Evolutionary conservation across 2,888 invertebrate species (phyloP).

Genomic region (Hydroisotoma schaefferi): DNA sequence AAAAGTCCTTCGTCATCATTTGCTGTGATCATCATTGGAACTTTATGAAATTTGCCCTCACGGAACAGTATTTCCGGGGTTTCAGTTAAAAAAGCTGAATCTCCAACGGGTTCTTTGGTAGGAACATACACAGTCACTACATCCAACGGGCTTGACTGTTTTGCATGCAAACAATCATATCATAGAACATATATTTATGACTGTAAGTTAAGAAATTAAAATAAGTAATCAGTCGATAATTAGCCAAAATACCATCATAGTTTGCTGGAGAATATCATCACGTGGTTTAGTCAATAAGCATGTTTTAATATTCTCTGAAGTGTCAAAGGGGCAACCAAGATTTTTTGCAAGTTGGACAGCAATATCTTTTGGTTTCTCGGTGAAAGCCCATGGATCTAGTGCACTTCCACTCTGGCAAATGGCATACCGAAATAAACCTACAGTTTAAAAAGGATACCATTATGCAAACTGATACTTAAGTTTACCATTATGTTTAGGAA

Average conservation of each 20-base stretch:
- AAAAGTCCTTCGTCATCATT: slow-evolving; percentile 26
- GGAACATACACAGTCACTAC: slow-evolving; percentile 17
- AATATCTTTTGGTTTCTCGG: slow-evolving; percentile 10
- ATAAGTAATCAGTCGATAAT: too few species aligned
- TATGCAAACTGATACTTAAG: slow-evolving; percentile 8
- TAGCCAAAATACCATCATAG: slow-evolving; percentile 10
- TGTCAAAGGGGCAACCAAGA: slow-evolving; percentile 14
- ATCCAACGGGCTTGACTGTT: slow-evolving; percentile 6
- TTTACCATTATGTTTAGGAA: neutral
- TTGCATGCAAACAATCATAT: too few species aligned
- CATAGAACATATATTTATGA: too few species aligned
- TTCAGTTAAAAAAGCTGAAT: slow-evolving; percentile 19
- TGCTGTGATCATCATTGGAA: slow-evolving; percentile 22
- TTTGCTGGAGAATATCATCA: slow-evolving; percentile 16
- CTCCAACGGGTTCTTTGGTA: slow-evolving; percentile 6
- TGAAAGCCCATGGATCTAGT: slow-evolving; percentile 25
- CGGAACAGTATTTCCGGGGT: slow-evolving; percentile 10
- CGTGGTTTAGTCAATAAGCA: slow-evolving; percentile 22
- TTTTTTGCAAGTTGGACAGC: slow-evolving; percentile 17
- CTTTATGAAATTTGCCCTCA: slow-evolving; percentile 19
- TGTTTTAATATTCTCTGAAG: slow-evolving; percentile 11
- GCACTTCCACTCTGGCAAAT: slow-evolving; percentile 26
- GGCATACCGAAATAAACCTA: slow-evolving; percentile 21
- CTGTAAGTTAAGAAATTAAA: too few species aligned
- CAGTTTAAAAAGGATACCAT: neutral